These are phyloP conservation scores for Pseudococcus viburni DNA, from an alignment of 2,888 invertebrate genomes.

Conservation along the genomic window DNA sequence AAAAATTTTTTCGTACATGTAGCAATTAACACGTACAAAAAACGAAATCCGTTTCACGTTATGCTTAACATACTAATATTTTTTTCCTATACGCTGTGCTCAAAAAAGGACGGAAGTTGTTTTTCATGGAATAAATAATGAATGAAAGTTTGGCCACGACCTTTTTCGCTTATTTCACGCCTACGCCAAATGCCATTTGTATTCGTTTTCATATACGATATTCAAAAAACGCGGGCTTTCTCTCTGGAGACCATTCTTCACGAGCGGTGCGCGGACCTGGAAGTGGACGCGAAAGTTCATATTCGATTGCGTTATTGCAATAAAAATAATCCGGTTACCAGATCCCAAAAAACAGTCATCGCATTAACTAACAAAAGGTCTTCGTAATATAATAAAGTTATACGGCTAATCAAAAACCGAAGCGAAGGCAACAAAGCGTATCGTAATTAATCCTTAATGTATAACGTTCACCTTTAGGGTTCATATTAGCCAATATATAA, in stretches of 20 bases:
- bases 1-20: conserved; percentile 36
- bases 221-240: conserved; percentile 33
- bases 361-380: conserved; percentile 32
- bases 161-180: conserved; percentile 46
- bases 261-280: not conserved
- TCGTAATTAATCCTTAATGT: conserved; percentile 14
- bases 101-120: conserved; percentile 12
- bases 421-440: conserved; percentile 21
- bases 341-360: conserved; percentile 11
- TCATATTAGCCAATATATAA: conserved; percentile 44
- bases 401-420: conserved; percentile 39
- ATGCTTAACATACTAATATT: conserved; percentile 7
- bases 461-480: conserved; percentile 22
- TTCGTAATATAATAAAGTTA: conserved; percentile 43
- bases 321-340: conserved; percentile 18
- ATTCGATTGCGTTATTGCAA: conserved; percentile 15
- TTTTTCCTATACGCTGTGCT: not conserved
- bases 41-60: conserved; percentile 43
- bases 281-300: conserved; percentile 4
- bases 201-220: not conserved
- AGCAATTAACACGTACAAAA: conserved; percentile 37
- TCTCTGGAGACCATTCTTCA: not conserved
- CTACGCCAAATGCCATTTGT: conserved; percentile 41
- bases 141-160: conserved; percentile 44
- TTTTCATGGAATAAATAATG: conserved; percentile 47